Base-by-base conservation (phyloP, 2,113 vertebrate species). In the Callochromis pleurospilus region DNA sequence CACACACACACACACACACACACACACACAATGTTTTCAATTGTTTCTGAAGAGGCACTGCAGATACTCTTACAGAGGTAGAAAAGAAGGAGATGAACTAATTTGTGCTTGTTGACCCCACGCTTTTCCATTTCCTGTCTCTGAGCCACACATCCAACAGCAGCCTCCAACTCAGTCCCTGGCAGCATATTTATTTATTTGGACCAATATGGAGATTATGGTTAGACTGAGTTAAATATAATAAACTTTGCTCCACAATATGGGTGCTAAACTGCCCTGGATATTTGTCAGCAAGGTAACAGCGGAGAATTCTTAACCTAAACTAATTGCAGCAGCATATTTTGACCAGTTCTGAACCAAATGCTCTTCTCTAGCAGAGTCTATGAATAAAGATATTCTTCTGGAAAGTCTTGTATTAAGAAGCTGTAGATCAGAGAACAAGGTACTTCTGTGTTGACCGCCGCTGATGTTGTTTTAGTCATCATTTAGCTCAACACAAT, bases 111-210 rank as follows among this genome's bases (percentile, higher is more conserved):
- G 80, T 79, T 90, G 93, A 93, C 88, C 90, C 82, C 5, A 70
- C 29, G 62, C 68, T 87, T 88, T 89, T 79, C 79, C 68, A 85
- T 89, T 92, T 92, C 91, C 89, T 89, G 81, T 86, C 84, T 84
- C 58, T 0, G 65, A 80, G 79, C 49, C 87, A 58, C 79, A 17
- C 12, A 33, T 65, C 86, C 70, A 68, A n/a, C 73, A 79, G 60
- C 81, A 31, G 51, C 10, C 62, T 24, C 14, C 9, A 29, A 6
- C 45, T 14, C 26, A 4, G 45, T 7, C 3, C 24, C 42, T 19
- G 31, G 17, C 58, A 36, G 58, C 17, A 62, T 73, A 9, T 45
- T 45, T 45, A 73, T 73, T 26, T 45, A 8, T 45, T 42, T 19
- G 38, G n/a, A 15, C 12, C 53, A 56, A 42, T 17, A 7, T n/a